Base-by-base conservation (phyloP, 2,113 vertebrate genomes). In the Quiscalus mexicanus region DNA sequence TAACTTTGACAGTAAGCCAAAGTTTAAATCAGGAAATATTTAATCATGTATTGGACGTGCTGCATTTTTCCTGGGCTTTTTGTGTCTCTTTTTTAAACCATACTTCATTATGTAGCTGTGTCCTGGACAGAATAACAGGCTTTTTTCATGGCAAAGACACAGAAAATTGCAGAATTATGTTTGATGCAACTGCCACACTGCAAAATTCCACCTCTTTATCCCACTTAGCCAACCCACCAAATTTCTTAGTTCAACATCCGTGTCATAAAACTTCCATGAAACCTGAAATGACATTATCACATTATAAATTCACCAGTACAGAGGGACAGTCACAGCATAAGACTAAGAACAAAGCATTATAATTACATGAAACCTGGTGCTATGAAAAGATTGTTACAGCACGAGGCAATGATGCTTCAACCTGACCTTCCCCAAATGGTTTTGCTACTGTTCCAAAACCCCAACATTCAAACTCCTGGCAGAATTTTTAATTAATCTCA, bases 1-100 rank as follows among this genome's bases (percentile, higher is more conserved):
- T 87, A 81, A 92, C 53, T 85, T 71, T 63, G 39, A 84, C 73
- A 90, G 62, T 53, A 96, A 93, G 52, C 63, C 58, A 47, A 76
- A 83, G 39, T 63, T 81, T 59, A 77, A 71, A 90, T 65, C 15
- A 8, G 27, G 28, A 83, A 71, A 9, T 62, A 63, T 55, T 89
- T 65, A 65, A 63, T 70, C 19, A 58, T 35, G 8, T 58, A n/a
- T 47, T 81, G n/a, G 39, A 69, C 37, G 55, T 76, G 23, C n/a
- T 87, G 31, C 24, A 45, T 69, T 96, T 35, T 84, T 69, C 31
- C 53, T 63, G 22, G 22, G 42, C 8, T 27, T 13, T 19, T 33
- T 35, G 19, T 42, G 63, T 74, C 52, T 28, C 21, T 37, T 62
- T 8, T 23, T 24, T 27, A 62, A 60, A 55, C 21, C 27, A 28